These are phyloP conservation scores for Hapalemur alaotrensis DNA, from an alignment of 2,797 vertebrate species.

Conservation along the genomic window DNA sequence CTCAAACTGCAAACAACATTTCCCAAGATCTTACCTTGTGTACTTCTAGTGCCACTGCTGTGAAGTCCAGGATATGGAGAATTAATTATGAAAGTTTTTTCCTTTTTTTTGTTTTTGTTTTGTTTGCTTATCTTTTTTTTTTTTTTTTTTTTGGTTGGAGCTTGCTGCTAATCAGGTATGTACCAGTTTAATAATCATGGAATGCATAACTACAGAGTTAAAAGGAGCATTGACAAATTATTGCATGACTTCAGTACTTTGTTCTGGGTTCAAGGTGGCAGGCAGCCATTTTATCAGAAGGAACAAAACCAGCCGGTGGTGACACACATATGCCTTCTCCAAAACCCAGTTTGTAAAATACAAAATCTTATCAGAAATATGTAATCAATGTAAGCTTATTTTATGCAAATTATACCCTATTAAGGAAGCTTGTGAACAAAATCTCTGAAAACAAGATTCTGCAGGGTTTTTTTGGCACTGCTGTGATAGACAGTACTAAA, in stretches of 20 bases:
- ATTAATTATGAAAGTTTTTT: not conserved
- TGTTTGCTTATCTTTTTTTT: not conserved
- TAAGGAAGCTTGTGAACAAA: constrained; percentile 84
- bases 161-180: not conserved
- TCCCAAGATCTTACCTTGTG: not conserved
- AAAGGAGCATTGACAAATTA: constrained; percentile 61
- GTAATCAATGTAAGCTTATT: constrained; percentile 84
- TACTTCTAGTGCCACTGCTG: too few relatives aligned
- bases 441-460: constrained; percentile 83
- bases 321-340: constrained; percentile 63
- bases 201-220: constrained; percentile 71
- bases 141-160: not conserved
- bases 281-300: constrained; percentile 81
- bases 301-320: constrained; percentile 76
- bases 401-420: constrained; percentile 83
- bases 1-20: not conserved
- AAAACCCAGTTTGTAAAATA: constrained; percentile 75
- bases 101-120: not conserved
- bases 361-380: constrained; percentile 82
- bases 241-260: constrained; percentile 71
- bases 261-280: constrained; percentile 73
- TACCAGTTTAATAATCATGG: not conserved
- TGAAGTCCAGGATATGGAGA: not conserved
- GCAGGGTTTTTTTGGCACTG: constrained; percentile 75
- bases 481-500: constrained; percentile 65